Base-by-base conservation (phyloP, 2,113 vertebrate species). In the Dicaeum eximium region DNA sequence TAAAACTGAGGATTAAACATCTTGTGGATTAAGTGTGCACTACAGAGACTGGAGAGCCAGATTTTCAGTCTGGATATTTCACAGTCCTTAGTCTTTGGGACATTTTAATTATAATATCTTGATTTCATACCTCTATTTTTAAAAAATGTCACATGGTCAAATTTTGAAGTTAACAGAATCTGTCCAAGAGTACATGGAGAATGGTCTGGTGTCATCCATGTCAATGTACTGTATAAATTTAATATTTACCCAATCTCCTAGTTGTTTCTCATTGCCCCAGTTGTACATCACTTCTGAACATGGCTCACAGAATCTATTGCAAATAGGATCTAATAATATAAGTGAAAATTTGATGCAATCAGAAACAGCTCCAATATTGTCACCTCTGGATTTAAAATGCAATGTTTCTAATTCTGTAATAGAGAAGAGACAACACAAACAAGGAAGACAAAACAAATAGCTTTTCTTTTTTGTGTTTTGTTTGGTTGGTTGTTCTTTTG, bases 391-490 rank as follows among this genome's bases (percentile, higher is more conserved):
- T 48, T 27, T 54, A 54, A 85, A 64, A 53, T 40, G 19, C 31
- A 79, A 3, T 14, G 20, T 30, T 81, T 72, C 37, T 77, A 65
- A 13, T 75, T 79, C 80, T 57, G 7, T 51, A 54, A 31, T 13
- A 58, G 5, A 45, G 21, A 85, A 69, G 12, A 16, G 15, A 24
- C 4, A 56, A 35, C 13, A 37, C 6, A 61, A 61, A 38, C 5
- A 85, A 56, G 24, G 11, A 64, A 85, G 15, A 48, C 11, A 40
- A 11, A 74, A 31, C 4, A 19, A 61, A 31, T 5, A 0, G 0
- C 7, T 38, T 45, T 69, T 42, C 4, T 8, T 51, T 50, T 30
- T 22, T 31, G 6, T 19, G 3, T 33, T 10, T 23, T 48, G 6
- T 13, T 33, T 40, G 15, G 0, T 45, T 40, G 9, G 11, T 60